Base-by-base conservation (phyloP, 1,140 invertebrate species). In the Penaeus vannamei region DNA sequence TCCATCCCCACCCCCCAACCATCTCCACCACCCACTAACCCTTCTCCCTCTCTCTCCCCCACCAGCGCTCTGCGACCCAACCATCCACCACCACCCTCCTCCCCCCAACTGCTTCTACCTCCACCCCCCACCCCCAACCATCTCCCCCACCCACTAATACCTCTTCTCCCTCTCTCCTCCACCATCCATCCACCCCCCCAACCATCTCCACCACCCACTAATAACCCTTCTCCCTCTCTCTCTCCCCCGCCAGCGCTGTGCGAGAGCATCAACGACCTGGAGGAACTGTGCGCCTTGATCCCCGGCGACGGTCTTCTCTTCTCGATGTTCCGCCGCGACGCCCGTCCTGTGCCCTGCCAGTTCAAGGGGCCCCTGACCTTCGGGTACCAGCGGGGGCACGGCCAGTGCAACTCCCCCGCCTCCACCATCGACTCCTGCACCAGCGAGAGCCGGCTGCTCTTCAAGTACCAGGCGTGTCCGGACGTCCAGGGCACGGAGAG, bases 381-480 rank as follows among this genome's bases (percentile, higher is more conserved):
- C 93, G 96, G 96, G 29, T 97, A 97, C 92, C 97, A 96, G 92
- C 93, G 95, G 64, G 96, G 96, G 17, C 95, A 92, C 53, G 91
- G 91, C 20, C 82, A 86, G 46, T 97, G 97, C 93, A 94, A 91
- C 26, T 94, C 94, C 91, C 97, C 97, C 1, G 94, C 95, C 42
- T 97, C 96, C 23, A 95, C 95, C 76, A 96, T 96, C 22, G 96
- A 97, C 92, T 95, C 96, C 88, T 98, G 97, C 92, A 97, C 96
- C 1, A 96, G 97, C 91, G 95, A 97, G 91, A 96, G 96, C 1
- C 94, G 96, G 81, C 93, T 97, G 20, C 94, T 98, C 72, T 95
- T 98, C 91, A 96, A 96, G 92, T 98, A 98, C 93, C 97, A 98
- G 94, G 97, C 97, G 29, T 98, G 97, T 93, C 96, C 97, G 1